Conservation (phyloP, 2,113 vertebrate genomes). For the Castor canadensis region DNA sequence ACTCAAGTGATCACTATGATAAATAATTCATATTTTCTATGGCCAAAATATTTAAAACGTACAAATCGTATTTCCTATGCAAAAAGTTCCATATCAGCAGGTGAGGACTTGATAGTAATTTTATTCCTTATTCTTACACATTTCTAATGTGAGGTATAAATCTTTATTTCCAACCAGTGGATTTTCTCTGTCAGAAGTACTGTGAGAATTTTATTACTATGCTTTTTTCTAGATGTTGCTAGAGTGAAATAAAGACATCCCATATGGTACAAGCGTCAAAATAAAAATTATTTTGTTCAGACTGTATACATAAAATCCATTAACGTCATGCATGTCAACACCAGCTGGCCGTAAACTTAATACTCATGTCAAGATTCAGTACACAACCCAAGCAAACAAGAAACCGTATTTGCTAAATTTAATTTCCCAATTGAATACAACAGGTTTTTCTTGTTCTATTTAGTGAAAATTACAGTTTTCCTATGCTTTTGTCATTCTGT, state of each 20-base stretch:
- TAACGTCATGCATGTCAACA: constrained; percentile 11
- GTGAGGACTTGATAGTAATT: background rate
- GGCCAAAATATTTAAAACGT: constrained; percentile 19
- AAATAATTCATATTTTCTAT: constrained; percentile 35
- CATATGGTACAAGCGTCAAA: background rate
- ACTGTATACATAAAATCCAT: background rate
- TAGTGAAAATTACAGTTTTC: constrained; percentile 65
- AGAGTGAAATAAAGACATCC: constrained; percentile 50
- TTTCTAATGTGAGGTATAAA: background rate
- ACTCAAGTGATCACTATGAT: constrained; percentile 32
- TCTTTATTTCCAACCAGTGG: constrained; percentile 17
- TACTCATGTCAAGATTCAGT: constrained; percentile 39
- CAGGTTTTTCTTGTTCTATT: background rate
- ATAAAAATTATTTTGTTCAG: background rate
- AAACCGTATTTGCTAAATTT: constrained; percentile 47
- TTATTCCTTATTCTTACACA: constrained; percentile 3
- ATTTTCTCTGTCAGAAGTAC: constrained; percentile 35
- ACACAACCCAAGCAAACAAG: constrained; percentile 49
- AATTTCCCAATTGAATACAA: constrained; percentile 9
- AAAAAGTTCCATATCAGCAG: background rate
- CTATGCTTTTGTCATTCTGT: background rate
- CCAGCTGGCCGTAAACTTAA: constrained; percentile 39
- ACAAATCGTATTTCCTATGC: background rate
- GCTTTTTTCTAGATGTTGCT: constrained; percentile 32
- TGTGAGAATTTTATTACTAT: background rate